These are phyloP conservation scores for Cryptoblepharus egeriae DNA, from an alignment of 2,797 vertebrate species.

Conservation along the genomic window DNA sequence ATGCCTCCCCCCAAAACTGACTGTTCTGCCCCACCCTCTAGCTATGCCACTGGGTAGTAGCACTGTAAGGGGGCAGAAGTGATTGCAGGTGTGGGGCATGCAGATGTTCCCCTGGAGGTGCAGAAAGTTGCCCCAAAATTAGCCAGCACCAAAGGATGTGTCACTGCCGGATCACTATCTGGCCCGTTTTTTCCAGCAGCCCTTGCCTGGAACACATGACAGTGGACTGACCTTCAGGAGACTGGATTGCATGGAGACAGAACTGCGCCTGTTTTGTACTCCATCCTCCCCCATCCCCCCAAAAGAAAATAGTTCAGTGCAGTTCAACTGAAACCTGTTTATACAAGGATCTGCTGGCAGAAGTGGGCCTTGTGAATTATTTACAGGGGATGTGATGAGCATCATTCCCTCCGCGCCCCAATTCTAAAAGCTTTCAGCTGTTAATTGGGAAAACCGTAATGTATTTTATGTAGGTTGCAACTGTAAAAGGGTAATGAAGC, in stretches of 20 bases:
- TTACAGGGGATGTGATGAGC: neutral
- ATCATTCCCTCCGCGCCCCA: fast-evolving
- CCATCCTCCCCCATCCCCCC: neutral
- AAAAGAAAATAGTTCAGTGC: neutral
- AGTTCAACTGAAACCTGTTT: neutral
- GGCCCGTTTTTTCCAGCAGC: neutral
- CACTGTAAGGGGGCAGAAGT: neutral
- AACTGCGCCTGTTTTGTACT: neutral
- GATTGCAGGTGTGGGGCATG: neutral
- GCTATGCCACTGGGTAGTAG: neutral
- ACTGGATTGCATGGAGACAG: neutral
- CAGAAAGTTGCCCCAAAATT: neutral
- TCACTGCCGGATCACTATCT: neutral
- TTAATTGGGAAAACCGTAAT: neutral
- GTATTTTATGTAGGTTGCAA: neutral
- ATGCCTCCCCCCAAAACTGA: too few species aligned
- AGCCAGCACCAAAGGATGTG: neutral
- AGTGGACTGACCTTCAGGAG: conserved; percentile 70
- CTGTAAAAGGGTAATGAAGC: neutral
- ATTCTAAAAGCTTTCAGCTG: fast-evolving
- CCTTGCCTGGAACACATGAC: conserved; percentile 27
- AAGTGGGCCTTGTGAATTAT: conserved; percentile 28
- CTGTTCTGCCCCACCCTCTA: neutral
- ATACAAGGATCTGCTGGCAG: conserved; percentile 15
- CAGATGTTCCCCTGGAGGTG: too few species aligned